Evolutionary conservation across 1,140 invertebrate genomes (phyloP), one percentile per base, ranked within the genome.

Genomic region (Pseudoatta argentina): DNA sequence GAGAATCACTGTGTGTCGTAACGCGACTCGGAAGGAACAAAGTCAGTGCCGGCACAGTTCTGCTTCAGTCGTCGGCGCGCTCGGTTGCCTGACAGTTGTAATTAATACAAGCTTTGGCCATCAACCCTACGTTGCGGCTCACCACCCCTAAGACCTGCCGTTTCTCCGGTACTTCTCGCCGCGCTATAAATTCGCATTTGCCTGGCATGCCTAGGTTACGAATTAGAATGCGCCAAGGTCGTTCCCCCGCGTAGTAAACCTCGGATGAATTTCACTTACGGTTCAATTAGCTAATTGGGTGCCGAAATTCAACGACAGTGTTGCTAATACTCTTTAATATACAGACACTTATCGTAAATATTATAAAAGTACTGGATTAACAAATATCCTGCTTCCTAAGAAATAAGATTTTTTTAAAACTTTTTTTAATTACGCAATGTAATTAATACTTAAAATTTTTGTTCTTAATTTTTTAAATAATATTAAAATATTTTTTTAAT

Each of bases 91-190:
- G 92, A 91, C 92, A 91, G 91, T 90, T 89, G 91, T 93, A 93
- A 93, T 93, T 93, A 93, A 92, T 92, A 93, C 92, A 93, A 92
- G 92, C 91, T 93, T 93, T 93, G 92, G 93, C 91, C 92, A 93
- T 93, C 91, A 93, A 93, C 88, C 87, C 87, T 61, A 85, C 77
- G 82, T 78, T 86, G 78, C 76, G 86, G 76, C 92, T 86, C 69
- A 67, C 87, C 89, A 64, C 53, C 88, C 63, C 87, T 77, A 88
- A 91, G 88, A 88, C 91, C 87, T 87, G 79, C 88, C 87, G 85
- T 89, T 90, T 89, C 91, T 85, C 87, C 85, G 69, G 53, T 92
- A 92, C 75, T 92, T 91, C 87, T 91, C 87, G 64, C 82, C 63
- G 12, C 77, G 78, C 82, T 85, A 87, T 87, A 87, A 87, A 85